These are phyloP conservation scores for Neomonachus schauinslandi DNA, from an alignment of 2,113 vertebrate species.

Conservation along the genomic window DNA sequence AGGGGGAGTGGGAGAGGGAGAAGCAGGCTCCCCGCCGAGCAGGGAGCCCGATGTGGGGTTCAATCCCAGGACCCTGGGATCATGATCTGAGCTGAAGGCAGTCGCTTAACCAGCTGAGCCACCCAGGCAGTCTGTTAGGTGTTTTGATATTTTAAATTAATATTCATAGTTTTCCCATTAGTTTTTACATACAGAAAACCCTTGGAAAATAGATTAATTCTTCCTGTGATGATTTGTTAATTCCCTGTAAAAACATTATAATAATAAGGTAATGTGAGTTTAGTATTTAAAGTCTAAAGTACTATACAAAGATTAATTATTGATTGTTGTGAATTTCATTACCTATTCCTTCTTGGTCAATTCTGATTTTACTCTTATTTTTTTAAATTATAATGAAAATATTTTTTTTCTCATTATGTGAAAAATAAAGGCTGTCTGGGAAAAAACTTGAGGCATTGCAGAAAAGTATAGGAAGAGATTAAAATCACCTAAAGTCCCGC, in stretches of 20 bases:
- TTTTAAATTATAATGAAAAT: slow-evolving; percentile 47
- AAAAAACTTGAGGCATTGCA: slow-evolving; percentile 5
- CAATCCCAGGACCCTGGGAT: too few relatives aligned
- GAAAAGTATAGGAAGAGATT: background rate
- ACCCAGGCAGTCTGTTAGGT: background rate
- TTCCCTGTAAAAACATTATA: slow-evolving; percentile 32
- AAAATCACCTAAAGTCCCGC: background rate
- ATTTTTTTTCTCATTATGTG: background rate
- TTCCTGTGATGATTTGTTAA: slow-evolving; percentile 13
- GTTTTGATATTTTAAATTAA: slow-evolving; percentile 49
- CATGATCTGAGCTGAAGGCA: too few relatives aligned
- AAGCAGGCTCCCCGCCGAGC: too few relatives aligned
- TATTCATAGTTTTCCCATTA: slow-evolving; percentile 10
- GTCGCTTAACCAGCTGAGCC: too few relatives aligned
- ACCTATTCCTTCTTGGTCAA: background rate
- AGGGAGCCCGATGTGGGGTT: too few relatives aligned
- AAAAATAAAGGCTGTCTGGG: background rate
- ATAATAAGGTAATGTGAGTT: background rate
- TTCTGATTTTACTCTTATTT: background rate
- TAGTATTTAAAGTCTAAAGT: slow-evolving; percentile 19
- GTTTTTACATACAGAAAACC: background rate
- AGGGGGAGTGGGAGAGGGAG: too few relatives aligned
- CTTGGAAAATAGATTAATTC: slow-evolving; percentile 1
- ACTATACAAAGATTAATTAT: background rate
- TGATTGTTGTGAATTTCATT: slow-evolving; percentile 39